Conservation (phyloP, 2,797 vertebrate genomes). For the Gymnocypris eckloni region DNA sequence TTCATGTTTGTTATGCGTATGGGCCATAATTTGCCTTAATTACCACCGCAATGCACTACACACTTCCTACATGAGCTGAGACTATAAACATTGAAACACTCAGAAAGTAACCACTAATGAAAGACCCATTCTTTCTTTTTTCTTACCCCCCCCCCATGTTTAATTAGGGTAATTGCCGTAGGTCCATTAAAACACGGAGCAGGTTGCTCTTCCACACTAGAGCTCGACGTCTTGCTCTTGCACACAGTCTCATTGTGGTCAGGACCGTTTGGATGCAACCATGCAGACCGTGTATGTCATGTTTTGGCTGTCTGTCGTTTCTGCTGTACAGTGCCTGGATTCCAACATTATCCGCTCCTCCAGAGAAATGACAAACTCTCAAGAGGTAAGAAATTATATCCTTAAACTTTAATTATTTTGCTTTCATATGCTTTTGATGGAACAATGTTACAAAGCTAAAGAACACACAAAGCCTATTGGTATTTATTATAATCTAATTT, state of each 20-base stretch:
- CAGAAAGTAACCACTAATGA: slow-evolving; percentile 34
- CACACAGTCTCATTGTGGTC: neutral
- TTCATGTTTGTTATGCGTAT: slow-evolving; percentile 60
- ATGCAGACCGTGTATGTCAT: slow-evolving; percentile 54
- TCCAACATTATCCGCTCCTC: slow-evolving; percentile 78
- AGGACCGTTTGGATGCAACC: slow-evolving; percentile 11
- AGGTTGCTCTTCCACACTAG: slow-evolving; percentile 16
- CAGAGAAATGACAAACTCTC: slow-evolving; percentile 64
- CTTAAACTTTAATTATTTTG: neutral
- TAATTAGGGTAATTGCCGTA: neutral
- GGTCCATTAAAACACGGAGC: slow-evolving; percentile 37
- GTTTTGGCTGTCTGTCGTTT: slow-evolving; percentile 60
- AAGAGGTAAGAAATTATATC: slow-evolving; percentile 60
- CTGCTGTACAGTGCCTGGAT: slow-evolving; percentile 68
- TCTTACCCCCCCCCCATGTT: neutral
- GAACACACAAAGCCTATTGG: neutral
- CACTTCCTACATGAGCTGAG: slow-evolving; percentile 52
- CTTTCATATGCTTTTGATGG: neutral
- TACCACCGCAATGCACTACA: slow-evolving; percentile 46
- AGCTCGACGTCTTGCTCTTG: slow-evolving; percentile 3
- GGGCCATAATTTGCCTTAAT: slow-evolving; percentile 60
- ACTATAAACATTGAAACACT: slow-evolving; percentile 34
- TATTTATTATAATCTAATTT: neutral
- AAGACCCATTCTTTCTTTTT: slow-evolving; percentile 25
- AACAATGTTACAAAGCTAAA: neutral